Conservation (phyloP, 2,888 invertebrate species). For the Globia sparganii region DNA sequence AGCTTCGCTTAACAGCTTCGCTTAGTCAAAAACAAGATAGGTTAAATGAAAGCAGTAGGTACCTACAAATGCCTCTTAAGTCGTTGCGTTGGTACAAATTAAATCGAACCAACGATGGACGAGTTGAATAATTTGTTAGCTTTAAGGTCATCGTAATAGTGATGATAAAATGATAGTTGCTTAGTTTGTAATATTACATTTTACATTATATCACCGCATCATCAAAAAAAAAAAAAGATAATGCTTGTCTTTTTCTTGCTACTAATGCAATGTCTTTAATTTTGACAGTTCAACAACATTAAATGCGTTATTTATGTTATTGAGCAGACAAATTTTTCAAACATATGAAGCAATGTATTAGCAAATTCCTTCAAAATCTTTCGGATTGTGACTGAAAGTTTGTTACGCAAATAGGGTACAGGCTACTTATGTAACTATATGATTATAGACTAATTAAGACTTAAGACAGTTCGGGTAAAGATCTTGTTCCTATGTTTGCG, state of each 20-base stretch:
- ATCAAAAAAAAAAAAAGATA: too few relatives aligned
- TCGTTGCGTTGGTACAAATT: slow-evolving; percentile 18
- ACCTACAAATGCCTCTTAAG: not conserved
- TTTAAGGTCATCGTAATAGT: not conserved
- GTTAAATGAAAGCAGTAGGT: slow-evolving; percentile 9
- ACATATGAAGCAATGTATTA: not conserved
- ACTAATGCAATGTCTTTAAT: not conserved
- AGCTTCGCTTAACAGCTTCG: slow-evolving; percentile 7
- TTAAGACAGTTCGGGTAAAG: not conserved
- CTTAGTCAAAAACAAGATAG: slow-evolving; percentile 17
- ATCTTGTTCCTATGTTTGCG: not conserved
- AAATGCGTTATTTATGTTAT: not conserved
- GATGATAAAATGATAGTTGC: not conserved
- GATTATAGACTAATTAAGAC: not conserved
- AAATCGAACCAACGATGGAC: slow-evolving; percentile 35
- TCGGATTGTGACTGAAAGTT: not conserved
- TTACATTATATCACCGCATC: too few relatives aligned
- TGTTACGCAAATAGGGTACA: not conserved
- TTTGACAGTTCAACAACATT: not conserved
- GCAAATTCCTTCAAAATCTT: not conserved
- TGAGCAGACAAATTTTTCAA: not conserved
- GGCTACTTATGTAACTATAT: not conserved
- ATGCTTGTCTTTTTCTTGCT: too few relatives aligned
- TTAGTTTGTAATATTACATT: not conserved
- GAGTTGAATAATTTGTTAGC: slow-evolving; percentile 15